phyloP scores from a whole-genome alignment of 1,140 invertebrate genomes.

The Caenorhabditis remanei region DNA sequence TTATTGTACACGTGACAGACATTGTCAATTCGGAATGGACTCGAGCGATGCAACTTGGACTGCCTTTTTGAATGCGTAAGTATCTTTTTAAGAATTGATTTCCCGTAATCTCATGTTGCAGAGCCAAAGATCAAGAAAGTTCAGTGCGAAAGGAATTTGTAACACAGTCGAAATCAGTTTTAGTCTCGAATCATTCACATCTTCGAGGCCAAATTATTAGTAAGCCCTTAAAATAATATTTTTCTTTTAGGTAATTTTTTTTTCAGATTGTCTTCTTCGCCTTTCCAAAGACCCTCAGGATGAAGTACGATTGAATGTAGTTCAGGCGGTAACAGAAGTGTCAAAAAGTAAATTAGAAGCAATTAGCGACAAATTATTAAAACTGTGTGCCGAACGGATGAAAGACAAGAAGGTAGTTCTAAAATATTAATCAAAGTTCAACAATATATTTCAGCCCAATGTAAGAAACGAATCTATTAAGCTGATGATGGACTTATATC shows the following conservation, averaged over 20 bases:
- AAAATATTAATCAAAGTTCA: background rate
- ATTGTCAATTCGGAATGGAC: constrained; percentile 43
- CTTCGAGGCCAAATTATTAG: constrained; percentile 33
- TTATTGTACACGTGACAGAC: background rate
- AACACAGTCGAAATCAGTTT: background rate
- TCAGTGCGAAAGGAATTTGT: constrained; percentile 1
- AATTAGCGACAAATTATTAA: constrained; percentile 21
- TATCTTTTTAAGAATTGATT: background rate
- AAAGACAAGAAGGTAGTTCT: constrained; percentile 14
- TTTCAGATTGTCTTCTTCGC: background rate
- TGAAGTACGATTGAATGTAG: background rate
- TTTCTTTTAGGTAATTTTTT: background rate
- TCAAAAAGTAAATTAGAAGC: constrained; percentile 24
- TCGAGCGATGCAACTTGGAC: background rate
- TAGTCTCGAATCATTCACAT: constrained; percentile 33
- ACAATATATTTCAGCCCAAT: constrained; percentile 9
- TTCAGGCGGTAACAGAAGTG: background rate
- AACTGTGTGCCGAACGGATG: constrained; percentile 12
- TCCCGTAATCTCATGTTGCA: background rate
- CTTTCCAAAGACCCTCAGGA: background rate
- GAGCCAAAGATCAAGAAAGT: background rate
- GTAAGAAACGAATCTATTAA: background rate
- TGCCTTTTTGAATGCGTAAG: constrained; percentile 30
- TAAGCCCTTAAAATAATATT: background rate
- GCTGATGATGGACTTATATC: background rate